Conservation (phyloP, 2,113 vertebrate species). For the Petromus typicus region DNA sequence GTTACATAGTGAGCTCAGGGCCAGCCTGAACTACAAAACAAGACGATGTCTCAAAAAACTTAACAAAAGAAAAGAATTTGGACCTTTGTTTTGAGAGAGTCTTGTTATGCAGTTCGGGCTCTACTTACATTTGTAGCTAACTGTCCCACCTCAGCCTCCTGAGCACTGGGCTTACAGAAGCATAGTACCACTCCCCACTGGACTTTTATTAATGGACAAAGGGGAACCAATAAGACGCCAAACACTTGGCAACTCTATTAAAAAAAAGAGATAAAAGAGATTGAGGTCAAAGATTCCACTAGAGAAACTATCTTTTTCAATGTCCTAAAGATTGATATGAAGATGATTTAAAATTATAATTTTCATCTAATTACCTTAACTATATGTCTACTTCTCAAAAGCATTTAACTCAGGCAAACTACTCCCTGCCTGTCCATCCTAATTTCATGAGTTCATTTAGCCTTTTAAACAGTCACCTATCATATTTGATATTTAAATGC, state of each 20-base stretch:
- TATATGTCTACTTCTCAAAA: constrained; percentile 4
- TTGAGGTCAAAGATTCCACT: background rate
- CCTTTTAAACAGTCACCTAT: background rate
- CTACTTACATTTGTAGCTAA: background rate
- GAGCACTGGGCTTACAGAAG: background rate
- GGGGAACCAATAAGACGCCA: background rate
- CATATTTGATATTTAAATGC: background rate
- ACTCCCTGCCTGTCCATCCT: background rate
- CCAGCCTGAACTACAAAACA: too few relatives aligned
- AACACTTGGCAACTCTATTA: background rate
- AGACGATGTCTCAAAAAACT: too few relatives aligned
- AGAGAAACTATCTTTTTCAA: background rate
- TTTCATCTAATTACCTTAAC: background rate
- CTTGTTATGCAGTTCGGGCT: background rate
- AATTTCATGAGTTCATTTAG: background rate
- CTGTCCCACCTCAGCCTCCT: background rate
- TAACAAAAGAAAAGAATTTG: background rate
- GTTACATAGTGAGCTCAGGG: too few relatives aligned
- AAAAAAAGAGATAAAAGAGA: background rate
- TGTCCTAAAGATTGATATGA: background rate
- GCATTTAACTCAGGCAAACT: background rate
- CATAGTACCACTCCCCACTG: background rate
- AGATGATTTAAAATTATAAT: background rate
- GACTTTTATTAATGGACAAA: background rate
- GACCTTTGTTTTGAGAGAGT: background rate